These are phyloP conservation scores for Chloroclystis v-ata DNA, from an alignment of 2,888 invertebrate species.

Conservation along the genomic window DNA sequence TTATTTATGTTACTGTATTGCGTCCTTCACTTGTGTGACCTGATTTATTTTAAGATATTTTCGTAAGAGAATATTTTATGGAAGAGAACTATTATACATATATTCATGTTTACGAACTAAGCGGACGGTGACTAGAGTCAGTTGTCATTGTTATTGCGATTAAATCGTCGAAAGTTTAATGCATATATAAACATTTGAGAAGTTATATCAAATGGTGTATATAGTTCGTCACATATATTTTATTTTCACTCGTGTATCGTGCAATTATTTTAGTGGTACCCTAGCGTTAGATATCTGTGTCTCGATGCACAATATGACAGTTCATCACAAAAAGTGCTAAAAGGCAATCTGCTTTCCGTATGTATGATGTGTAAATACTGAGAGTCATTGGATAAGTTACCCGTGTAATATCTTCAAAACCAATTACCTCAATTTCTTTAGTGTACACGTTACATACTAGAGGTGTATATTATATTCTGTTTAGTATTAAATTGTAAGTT, in stretches of 20 bases:
- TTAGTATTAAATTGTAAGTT: slow-evolving; percentile 65
- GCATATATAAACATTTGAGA: slow-evolving; percentile 11
- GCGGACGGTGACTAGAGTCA: slow-evolving; percentile 8
- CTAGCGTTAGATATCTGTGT: slow-evolving; percentile 49
- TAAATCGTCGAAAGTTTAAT: slow-evolving; percentile 10
- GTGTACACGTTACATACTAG: slow-evolving; percentile 60
- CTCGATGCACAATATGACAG: slow-evolving; percentile 34
- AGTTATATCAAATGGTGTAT: slow-evolving; percentile 33
- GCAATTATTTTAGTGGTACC: slow-evolving; percentile 48
- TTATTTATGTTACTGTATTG: slow-evolving; percentile 49
- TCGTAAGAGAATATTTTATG: slow-evolving; percentile 50
- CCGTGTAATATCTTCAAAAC: slow-evolving; percentile 71
- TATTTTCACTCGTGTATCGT: slow-evolving; percentile 43
- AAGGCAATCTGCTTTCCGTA: slow-evolving; percentile 23
- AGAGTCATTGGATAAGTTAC: slow-evolving; percentile 75
- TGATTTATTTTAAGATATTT: slow-evolving; percentile 75
- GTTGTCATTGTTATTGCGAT: slow-evolving; percentile 6
- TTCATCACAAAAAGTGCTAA: slow-evolving; percentile 41
- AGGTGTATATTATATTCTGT: slow-evolving; percentile 61
- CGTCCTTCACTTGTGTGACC: slow-evolving; percentile 75
- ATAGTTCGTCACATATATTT: slow-evolving; percentile 36
- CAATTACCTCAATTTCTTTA: slow-evolving; percentile 78
- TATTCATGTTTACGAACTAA: slow-evolving; percentile 8
- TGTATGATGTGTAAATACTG: slow-evolving; percentile 62
- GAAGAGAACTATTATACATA: slow-evolving; percentile 7